These are phyloP conservation scores for Drosophila nannoptera DNA, from an alignment of 1,140 invertebrate species.

Conservation along the genomic window DNA sequence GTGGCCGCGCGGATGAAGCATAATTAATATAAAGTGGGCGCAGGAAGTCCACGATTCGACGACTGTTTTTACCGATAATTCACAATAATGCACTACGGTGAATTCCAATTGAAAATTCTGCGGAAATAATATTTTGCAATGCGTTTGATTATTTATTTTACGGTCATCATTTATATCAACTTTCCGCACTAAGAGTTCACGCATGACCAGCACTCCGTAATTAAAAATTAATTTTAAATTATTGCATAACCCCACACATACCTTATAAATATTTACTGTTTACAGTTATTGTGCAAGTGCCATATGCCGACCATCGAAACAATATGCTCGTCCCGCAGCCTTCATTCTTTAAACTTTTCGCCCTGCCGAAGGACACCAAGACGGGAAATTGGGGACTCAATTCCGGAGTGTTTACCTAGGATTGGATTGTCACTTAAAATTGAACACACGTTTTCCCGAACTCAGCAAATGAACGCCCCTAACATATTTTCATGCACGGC, in stretches of 20 bases:
- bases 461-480: background rate
- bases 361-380: no score
- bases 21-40: slow-evolving; percentile 11
- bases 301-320: no score
- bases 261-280: no score
- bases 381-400: no score
- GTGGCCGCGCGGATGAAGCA: no score
- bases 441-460: background rate
- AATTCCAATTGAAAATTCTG: background rate
- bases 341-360: no score
- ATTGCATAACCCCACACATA: background rate
- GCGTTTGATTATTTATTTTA: background rate
- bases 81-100: background rate
- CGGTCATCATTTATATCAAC: background rate
- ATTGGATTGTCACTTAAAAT: slow-evolving; percentile 1
- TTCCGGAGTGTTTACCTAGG: no score
- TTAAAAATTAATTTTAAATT: slow-evolving; percentile 8
- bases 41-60: slow-evolving; percentile 21
- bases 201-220: background rate
- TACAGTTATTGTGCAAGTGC: no score
- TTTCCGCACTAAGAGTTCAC: background rate
- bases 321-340: no score
- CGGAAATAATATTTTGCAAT: slow-evolving; percentile 6
- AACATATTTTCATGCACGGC: slow-evolving; percentile 2
- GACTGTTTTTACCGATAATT: background rate